These are phyloP conservation scores for Petaurus breviceps DNA, from an alignment of 2,113 vertebrate genomes.

Conservation along the genomic window DNA sequence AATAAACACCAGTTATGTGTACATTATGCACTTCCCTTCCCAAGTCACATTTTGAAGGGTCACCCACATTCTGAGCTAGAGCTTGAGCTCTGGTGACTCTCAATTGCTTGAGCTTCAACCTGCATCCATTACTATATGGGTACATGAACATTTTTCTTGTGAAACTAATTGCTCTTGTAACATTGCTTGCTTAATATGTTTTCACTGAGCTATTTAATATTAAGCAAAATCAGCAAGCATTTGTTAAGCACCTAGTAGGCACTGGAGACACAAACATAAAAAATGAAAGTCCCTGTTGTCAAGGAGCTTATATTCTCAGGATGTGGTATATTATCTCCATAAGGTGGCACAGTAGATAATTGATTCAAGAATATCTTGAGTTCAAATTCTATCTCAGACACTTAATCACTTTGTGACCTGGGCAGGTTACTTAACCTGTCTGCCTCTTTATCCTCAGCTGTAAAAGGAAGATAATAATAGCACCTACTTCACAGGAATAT, in stretches of 20 bases:
- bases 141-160: background rate
- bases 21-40: background rate
- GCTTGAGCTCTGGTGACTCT: background rate
- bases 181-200: background rate
- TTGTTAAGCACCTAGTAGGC: background rate
- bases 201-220: background rate
- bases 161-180: background rate
- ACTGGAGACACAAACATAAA: background rate
- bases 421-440: background rate
- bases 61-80: background rate
- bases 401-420: background rate
- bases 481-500: background rate
- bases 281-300: background rate
- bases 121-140: background rate
- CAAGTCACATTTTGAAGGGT: background rate
- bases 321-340: background rate
- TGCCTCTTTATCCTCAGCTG: background rate
- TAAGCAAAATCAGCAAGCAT: background rate
- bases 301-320: background rate
- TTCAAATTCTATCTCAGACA: background rate
- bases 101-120: background rate
- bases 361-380: background rate
- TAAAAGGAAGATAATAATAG: background rate
- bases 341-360: background rate
- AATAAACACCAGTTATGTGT: background rate